Percentiles rank a stretch among this genome's conserved stretches.
These are phyloP conservation scores for Hydrotaea cyrtoneurina DNA, from an alignment of 2,888 invertebrate genomes.

Conservation along the genomic window DNA sequence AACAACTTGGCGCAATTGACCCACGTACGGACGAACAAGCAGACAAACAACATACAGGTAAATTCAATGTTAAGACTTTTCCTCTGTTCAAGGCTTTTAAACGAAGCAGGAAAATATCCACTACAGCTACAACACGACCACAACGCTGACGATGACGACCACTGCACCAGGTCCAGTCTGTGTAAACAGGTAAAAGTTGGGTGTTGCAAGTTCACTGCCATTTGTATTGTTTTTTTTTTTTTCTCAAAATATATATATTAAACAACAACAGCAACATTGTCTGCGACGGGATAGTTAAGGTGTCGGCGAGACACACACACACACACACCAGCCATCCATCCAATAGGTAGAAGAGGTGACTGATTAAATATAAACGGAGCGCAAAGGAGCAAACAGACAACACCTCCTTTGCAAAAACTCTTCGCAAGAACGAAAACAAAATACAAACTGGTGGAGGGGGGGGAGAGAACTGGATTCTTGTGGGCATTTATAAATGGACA, in stretches of 20 bases:
- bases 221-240: neutral
- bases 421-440: neutral
- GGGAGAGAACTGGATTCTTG: neutral
- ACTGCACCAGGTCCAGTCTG: neutral
- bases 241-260: neutral
- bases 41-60: neutral
- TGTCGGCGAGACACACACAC: slow-evolving; percentile 9
- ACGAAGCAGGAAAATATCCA: neutral
- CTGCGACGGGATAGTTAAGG: neutral
- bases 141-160: neutral
- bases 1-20: slow-evolving; percentile 19
- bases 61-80: slow-evolving; percentile 26
- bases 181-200: slow-evolving; percentile 37
- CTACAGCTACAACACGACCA: neutral
- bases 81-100: slow-evolving; percentile 18
- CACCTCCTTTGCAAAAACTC: neutral
- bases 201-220: slow-evolving; percentile 43
- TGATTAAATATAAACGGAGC: neutral
- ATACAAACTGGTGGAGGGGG: neutral
- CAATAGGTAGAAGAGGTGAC: neutral
- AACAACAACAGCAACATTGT: neutral
- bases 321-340: too few species aligned
- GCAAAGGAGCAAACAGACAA: neutral
- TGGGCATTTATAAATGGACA: slow-evolving; percentile 4
- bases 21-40: slow-evolving; percentile 5